Evolutionary conservation across 2,888 invertebrate genomes (phyloP).

Genomic region (Rutpela maculata): DNA sequence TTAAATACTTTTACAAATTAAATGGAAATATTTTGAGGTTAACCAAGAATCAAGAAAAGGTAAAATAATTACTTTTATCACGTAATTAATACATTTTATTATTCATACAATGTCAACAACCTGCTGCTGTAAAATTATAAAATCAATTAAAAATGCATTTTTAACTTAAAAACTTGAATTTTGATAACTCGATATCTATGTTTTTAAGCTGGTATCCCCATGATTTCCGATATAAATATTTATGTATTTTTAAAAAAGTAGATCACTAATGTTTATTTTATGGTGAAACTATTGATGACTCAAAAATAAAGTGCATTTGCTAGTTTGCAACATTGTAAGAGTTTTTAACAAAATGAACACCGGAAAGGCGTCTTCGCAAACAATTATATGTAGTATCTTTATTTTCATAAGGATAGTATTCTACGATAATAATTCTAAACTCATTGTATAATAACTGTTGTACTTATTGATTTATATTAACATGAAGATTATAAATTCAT

Average conservation of each 20-base stretch:
- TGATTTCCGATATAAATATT: slow-evolving; percentile 17
- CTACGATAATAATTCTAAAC: too few relatives aligned
- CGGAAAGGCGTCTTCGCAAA: slow-evolving; percentile 6
- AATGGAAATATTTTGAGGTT: slow-evolving; percentile 34
- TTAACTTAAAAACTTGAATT: slow-evolving; percentile 27
- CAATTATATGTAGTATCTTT: neutral
- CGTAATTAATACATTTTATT: slow-evolving; percentile 39
- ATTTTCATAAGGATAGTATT: neutral
- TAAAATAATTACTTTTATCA: slow-evolving; percentile 33
- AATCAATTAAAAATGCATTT: slow-evolving; percentile 38
- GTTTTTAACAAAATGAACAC: slow-evolving; percentile 7
- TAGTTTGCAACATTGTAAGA: neutral
- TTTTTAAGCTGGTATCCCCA: neutral
- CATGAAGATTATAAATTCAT: too few relatives aligned
- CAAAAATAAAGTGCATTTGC: slow-evolving; percentile 3
- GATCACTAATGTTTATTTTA: slow-evolving; percentile 16
- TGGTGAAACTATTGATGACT: slow-evolving; percentile 6
- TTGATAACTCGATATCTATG: slow-evolving; percentile 14
- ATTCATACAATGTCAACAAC: slow-evolving; percentile 38
- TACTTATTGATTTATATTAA: too few relatives aligned
- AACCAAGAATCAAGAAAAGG: slow-evolving; percentile 11
- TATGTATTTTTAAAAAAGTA: slow-evolving; percentile 8
- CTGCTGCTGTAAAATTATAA: slow-evolving; percentile 22
- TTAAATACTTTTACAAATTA: slow-evolving; percentile 22
- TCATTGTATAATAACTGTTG: too few relatives aligned